Conservation (phyloP, 1,140 invertebrate genomes). For the Gonioctena quinquepunctata region DNA sequence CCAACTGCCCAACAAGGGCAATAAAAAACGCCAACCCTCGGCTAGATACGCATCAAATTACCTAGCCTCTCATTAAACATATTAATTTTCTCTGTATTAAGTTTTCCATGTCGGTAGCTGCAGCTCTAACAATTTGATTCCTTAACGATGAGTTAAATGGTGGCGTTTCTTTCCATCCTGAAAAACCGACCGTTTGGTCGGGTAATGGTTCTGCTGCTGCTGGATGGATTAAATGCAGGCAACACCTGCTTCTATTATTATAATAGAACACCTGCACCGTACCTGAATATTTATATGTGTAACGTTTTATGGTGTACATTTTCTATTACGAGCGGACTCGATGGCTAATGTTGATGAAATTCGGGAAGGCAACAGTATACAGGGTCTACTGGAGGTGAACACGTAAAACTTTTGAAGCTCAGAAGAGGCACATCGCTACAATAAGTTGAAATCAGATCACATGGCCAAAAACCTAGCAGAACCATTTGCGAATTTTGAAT, state of each 20-base stretch:
- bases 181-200: neutral
- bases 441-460: no score
- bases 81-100: neutral
- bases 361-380: no score
- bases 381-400: no score
- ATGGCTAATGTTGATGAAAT: no score
- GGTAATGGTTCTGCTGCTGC: neutral
- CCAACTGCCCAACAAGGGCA: neutral
- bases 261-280: conserved; percentile 15
- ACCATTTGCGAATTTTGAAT: no score
- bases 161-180: neutral
- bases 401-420: no score
- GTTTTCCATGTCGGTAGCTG: neutral
- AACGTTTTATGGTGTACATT: neutral
- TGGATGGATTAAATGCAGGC: conserved; percentile 11
- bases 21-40: neutral
- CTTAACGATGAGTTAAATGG: neutral
- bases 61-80: neutral
- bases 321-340: neutral
- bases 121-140: neutral
- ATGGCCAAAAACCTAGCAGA: no score
- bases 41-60: neutral
- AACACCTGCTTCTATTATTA: neutral
- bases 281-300: conserved; percentile 8
- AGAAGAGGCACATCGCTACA: no score